These are phyloP conservation scores for Limanda limanda DNA, from an alignment of 2,113 vertebrate genomes.

Conservation along the genomic window DNA sequence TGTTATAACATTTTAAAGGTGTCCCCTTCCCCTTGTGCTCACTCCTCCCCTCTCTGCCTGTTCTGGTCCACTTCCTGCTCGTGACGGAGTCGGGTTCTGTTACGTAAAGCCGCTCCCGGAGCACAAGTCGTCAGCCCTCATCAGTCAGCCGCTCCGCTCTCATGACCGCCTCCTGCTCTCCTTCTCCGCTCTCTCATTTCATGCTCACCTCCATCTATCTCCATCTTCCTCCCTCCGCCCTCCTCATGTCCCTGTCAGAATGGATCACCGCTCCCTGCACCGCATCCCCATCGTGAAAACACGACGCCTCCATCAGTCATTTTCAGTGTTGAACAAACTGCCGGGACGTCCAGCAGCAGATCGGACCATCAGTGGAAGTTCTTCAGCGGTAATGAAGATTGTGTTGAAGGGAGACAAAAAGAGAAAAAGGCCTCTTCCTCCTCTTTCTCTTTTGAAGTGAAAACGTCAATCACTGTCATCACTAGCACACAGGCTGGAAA, in stretches of 20 bases:
- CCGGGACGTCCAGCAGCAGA: constrained; percentile 10
- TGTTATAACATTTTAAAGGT: constrained; percentile 21
- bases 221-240: constrained; percentile 24
- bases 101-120: constrained; percentile 72
- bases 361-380: constrained; percentile 9
- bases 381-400: constrained; percentile 29
- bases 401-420: not conserved
- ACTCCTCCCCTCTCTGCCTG: constrained; percentile 26
- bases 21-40: constrained; percentile 6
- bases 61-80: constrained; percentile 61
- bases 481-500: constrained; percentile 38
- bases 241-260: constrained; percentile 47
- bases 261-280: constrained; percentile 24
- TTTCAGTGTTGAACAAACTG: constrained; percentile 33
- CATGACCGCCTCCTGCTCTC: constrained; percentile 27
- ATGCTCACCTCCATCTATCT: constrained; percentile 20
- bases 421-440: constrained; percentile 2
- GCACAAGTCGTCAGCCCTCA: constrained; percentile 66
- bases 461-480: constrained; percentile 60
- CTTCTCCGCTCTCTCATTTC: constrained; percentile 11
- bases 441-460: constrained; percentile 1
- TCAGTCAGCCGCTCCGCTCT: constrained; percentile 52
- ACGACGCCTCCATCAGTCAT: constrained; percentile 33
- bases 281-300: constrained; percentile 29
- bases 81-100: constrained; percentile 57